These are phyloP conservation scores for Syrista parreyssii DNA, from an alignment of 2,888 invertebrate genomes.

Conservation along the genomic window DNA sequence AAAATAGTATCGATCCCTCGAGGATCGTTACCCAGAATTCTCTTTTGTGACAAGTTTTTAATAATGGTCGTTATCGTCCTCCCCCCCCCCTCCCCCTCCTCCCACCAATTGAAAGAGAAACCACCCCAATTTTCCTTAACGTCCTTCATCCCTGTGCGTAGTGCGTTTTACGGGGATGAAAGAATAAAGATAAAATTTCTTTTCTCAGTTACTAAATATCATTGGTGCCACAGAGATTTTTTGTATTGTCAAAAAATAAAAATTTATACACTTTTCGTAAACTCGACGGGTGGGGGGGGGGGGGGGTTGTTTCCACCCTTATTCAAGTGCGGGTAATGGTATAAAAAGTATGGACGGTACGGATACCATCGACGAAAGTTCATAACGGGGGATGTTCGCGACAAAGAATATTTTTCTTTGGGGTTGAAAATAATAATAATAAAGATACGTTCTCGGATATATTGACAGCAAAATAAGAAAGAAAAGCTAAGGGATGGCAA, in stretches of 20 bases:
- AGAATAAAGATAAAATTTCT: neutral
- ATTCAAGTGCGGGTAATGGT: too few relatives aligned
- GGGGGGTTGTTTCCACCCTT: neutral
- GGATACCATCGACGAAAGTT: neutral
- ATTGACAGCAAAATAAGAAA: constrained; percentile 46
- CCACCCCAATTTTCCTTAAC: neutral
- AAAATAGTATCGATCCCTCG: neutral
- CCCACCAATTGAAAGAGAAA: too few relatives aligned
- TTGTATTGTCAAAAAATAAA: too few relatives aligned
- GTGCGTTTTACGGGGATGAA: neutral
- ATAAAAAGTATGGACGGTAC: neutral
- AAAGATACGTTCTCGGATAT: constrained; percentile 12
- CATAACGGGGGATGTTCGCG: neutral
- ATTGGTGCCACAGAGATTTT: neutral
- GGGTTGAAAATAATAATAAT: neutral
- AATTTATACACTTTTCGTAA: too few relatives aligned
- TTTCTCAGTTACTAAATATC: neutral
- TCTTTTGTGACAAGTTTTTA: neutral
- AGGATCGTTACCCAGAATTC: neutral
- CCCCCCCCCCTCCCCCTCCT: too few relatives aligned
- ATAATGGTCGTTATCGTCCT: neutral
- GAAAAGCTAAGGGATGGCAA: constrained; percentile 37
- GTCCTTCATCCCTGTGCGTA: neutral
- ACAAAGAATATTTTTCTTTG: neutral
- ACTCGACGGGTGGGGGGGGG: too few relatives aligned